Evolutionary conservation across 2,888 invertebrate species (phyloP).

Genomic region (Pammene aurita): DNA sequence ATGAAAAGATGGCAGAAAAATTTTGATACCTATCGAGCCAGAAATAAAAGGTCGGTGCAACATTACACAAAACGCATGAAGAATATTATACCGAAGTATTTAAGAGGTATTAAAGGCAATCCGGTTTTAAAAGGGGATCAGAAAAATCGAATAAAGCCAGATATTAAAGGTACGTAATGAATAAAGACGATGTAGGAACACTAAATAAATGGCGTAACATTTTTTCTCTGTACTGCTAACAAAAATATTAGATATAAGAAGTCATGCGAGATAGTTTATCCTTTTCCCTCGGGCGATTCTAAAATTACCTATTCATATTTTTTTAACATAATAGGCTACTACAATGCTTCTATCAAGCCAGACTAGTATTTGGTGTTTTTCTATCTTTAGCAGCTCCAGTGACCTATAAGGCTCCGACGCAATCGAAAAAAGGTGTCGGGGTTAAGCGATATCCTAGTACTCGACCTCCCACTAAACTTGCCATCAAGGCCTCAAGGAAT

Average conservation of each 20-base stretch:
- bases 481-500: background rate
- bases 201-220: too few species aligned
- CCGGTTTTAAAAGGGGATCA: conserved; percentile 45
- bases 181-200: background rate
- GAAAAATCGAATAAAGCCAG: conserved; percentile 41
- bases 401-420: background rate
- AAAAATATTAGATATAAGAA: too few species aligned
- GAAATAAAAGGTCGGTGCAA: conserved; percentile 55
- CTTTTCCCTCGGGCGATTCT: too few species aligned
- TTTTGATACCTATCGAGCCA: conserved; percentile 51
- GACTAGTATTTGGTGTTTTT: too few species aligned
- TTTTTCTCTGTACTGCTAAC: too few species aligned
- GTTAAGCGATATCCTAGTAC: background rate
- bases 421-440: background rate
- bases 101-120: conserved; percentile 59
- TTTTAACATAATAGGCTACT: too few species aligned
- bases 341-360: too few species aligned
- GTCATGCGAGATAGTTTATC: too few species aligned
- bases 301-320: too few species aligned
- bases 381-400: background rate
- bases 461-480: background rate
- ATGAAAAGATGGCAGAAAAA: conserved; percentile 66
- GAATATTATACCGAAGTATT: conserved; percentile 66
- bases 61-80: conserved; percentile 55
- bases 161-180: conserved; percentile 29